phyloP scores from a whole-genome alignment of 2,888 invertebrate genomes.

The Mesorhabditis sp. region DNA sequence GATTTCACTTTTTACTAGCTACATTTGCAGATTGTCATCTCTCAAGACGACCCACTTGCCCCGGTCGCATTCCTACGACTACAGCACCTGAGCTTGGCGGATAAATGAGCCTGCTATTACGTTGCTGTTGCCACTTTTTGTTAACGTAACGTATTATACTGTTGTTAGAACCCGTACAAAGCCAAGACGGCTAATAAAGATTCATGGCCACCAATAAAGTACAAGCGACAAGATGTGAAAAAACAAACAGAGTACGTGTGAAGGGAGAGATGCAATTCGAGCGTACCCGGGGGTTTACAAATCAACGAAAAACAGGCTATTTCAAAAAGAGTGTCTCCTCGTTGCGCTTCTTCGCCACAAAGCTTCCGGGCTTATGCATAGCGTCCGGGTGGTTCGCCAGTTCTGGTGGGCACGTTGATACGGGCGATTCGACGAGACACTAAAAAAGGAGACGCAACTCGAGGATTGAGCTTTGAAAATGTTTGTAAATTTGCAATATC shows the following conservation, averaged over 20 bases:
- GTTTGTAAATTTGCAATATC: background rate
- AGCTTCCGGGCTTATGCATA: constrained; percentile 91
- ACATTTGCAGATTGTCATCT: constrained; percentile 72
- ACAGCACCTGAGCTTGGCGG: constrained; percentile 75
- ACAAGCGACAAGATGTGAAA: too few species aligned
- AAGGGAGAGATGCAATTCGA: too few species aligned
- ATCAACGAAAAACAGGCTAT: too few species aligned
- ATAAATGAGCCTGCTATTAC: constrained; percentile 60
- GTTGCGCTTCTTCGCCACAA: constrained; percentile 70
- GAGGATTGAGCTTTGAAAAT: background rate
- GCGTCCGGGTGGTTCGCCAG: constrained; percentile 96
- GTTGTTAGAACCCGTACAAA: too few species aligned
- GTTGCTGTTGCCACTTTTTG: too few species aligned
- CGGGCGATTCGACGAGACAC: constrained; percentile 45
- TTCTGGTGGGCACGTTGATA: constrained; percentile 65
- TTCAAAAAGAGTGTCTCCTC: constrained; percentile 41
- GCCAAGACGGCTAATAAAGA: too few species aligned
- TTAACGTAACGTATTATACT: too few species aligned
- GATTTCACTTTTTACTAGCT: background rate
- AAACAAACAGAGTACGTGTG: too few species aligned
- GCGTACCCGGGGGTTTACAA: too few species aligned
- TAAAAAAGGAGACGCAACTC: constrained; percentile 7
- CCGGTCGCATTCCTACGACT: constrained; percentile 90
- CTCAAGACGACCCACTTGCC: constrained; percentile 85
- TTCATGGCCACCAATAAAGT: too few species aligned